These are phyloP conservation scores for Amaurobius ferox DNA, from an alignment of 2,888 invertebrate species.

Conservation along the genomic window DNA sequence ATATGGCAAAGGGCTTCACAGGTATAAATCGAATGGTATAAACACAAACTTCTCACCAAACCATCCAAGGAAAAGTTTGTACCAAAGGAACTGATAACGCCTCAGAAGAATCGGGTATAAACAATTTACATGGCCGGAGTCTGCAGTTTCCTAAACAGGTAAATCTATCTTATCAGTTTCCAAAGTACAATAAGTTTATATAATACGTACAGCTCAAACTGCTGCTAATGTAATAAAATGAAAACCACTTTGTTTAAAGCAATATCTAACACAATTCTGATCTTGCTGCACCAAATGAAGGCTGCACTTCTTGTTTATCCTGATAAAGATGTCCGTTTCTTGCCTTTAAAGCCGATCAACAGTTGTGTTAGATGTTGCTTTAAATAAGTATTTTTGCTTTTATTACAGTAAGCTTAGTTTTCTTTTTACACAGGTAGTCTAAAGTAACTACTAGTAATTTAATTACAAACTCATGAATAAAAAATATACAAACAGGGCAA, in stretches of 20 bases:
- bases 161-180: slow-evolving; percentile 34
- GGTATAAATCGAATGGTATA: slow-evolving; percentile 33
- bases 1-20: slow-evolving; percentile 40
- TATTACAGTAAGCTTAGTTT: too few relatives aligned
- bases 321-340: too few relatives aligned
- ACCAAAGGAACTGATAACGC: slow-evolving; percentile 38
- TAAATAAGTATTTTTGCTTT: too few relatives aligned
- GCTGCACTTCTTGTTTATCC: too few relatives aligned
- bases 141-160: slow-evolving; percentile 28
- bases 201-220: too few relatives aligned
- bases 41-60: slow-evolving; percentile 5
- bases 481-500: slow-evolving; percentile 57
- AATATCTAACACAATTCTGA: too few relatives aligned
- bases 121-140: slow-evolving; percentile 68
- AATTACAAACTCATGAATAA: slow-evolving; percentile 43
- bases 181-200: slow-evolving; percentile 20
- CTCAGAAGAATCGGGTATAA: slow-evolving; percentile 34
- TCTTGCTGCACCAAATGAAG: neutral
- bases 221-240: too few relatives aligned
- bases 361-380: too few relatives aligned
- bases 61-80: slow-evolving; percentile 6
- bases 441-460: neutral
- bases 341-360: too few relatives aligned
- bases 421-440: too few relatives aligned
- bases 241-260: too few relatives aligned